These are phyloP conservation scores for Andrena trimmerana DNA, from an alignment of 2,888 invertebrate species.

Conservation along the genomic window DNA sequence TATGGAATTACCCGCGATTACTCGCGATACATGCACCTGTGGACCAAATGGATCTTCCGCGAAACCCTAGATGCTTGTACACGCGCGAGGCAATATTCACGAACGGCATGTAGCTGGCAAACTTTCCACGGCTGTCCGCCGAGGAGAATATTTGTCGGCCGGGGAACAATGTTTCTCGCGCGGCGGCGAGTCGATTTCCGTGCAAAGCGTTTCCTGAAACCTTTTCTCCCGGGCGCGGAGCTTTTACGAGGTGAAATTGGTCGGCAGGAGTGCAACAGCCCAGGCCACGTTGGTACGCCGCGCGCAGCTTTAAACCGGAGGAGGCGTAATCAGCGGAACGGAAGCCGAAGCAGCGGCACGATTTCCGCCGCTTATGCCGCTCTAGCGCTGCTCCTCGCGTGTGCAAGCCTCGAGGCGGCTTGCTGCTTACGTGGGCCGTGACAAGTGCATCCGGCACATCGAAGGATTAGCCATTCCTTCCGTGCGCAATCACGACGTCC, in stretches of 20 bases:
- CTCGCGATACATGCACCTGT: conserved; percentile 24
- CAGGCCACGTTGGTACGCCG: conserved; percentile 1
- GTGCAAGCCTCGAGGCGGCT: conserved; percentile 47
- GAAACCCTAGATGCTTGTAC: conserved; percentile 29
- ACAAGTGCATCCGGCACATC: conserved; percentile 67
- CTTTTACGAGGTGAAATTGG: conserved; percentile 58
- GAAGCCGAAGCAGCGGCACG: conserved; percentile 64
- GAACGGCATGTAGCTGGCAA: conserved; percentile 15
- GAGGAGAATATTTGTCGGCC: conserved; percentile 13
- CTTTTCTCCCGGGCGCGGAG: conserved; percentile 8
- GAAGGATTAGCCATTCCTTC: conserved; percentile 57
- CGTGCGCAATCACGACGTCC: conserved; percentile 49
- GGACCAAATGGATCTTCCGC: conserved; percentile 26
- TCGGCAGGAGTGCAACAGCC: conserved; percentile 5
- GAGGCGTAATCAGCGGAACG: conserved; percentile 58
- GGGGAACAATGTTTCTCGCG: conserved; percentile 49
- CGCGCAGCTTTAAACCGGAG: conserved; percentile 44
- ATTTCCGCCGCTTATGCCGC: conserved; percentile 62
- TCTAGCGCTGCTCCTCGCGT: conserved; percentile 36
- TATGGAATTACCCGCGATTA: conserved; percentile 42
- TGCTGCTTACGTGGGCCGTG: conserved; percentile 64
- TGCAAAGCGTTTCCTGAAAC: conserved; percentile 50
- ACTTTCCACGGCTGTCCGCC: neutral
- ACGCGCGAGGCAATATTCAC: conserved; percentile 23
- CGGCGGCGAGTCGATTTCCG: conserved; percentile 47